A percentile compares a stretch with the other conserved stretches of the same genome.
These are phyloP conservation scores for Cherax quadricarinatus DNA, from an alignment of 1,140 invertebrate genomes.

Conservation along the genomic window DNA sequence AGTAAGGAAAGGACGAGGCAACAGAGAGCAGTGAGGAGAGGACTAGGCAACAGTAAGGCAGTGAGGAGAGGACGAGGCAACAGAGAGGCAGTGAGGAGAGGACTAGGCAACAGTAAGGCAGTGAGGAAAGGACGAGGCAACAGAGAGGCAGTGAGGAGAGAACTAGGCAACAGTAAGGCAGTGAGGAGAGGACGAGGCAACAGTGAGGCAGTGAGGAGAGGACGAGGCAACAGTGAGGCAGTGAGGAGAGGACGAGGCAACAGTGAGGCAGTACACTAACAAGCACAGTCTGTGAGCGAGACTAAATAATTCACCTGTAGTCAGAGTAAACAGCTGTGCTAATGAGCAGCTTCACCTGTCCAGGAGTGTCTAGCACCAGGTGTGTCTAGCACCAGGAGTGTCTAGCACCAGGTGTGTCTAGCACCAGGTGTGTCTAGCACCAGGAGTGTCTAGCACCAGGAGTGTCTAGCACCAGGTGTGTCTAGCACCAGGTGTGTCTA, in stretches of 20 bases:
- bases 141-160: not conserved
- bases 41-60: no score
- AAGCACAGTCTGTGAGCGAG: not conserved
- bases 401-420: no score
- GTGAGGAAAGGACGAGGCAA: not conserved
- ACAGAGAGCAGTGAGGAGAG: not conserved
- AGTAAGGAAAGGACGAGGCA: not conserved
- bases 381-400: no score
- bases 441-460: no score
- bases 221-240: not conserved
- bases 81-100: not conserved
- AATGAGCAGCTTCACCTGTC: not conserved
- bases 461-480: no score
- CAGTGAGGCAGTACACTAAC: not conserved
- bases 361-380: no score
- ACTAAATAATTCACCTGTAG: slow-evolving; percentile 21
- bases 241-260: not conserved
- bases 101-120: no score
- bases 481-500: no score
- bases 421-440: no score
- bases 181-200: no score
- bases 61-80: no score
- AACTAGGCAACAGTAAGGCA: no score
- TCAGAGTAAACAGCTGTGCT: slow-evolving; percentile 18
- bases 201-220: not conserved